A percentile compares a stretch with the other conserved stretches of the same genome.
Evolutionary conservation across 2,113 vertebrate species (phyloP).

Genomic region (Eptesicus fuscus): DNA sequence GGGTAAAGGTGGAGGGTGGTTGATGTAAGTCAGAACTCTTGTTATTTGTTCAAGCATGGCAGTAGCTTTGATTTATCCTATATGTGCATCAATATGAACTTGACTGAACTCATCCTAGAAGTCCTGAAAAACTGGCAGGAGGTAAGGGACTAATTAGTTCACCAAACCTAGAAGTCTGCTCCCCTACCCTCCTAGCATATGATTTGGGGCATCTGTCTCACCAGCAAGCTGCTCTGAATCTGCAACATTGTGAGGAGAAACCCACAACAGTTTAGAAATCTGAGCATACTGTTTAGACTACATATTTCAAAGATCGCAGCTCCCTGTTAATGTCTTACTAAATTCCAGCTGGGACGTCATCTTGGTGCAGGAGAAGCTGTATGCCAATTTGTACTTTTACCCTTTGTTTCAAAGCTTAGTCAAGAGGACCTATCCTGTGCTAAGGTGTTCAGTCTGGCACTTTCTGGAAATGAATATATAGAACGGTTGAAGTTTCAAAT

Average conservation of each 20-base stretch:
- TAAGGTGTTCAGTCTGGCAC: constrained; percentile 25
- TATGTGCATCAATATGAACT: not conserved
- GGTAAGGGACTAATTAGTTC: constrained; percentile 40
- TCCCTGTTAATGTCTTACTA: constrained; percentile 39
- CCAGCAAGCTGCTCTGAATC: constrained; percentile 18
- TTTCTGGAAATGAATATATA: constrained; percentile 32
- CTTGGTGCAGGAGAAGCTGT: constrained; percentile 24
- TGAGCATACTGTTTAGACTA: constrained; percentile 50
- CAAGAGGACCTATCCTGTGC: constrained; percentile 44
- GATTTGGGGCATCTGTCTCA: constrained; percentile 47
- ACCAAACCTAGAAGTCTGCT: constrained; percentile 2
- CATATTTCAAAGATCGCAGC: constrained; percentile 48
- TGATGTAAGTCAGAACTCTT: not conserved
- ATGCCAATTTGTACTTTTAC: constrained; percentile 47
- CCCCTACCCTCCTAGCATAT: not conserved
- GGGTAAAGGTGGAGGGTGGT: not conserved
- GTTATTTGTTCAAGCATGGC: not conserved
- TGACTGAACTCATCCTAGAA: not conserved
- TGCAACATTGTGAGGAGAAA: constrained; percentile 26
- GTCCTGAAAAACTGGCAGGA: not conserved
- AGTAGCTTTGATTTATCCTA: not conserved
- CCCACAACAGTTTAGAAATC: constrained; percentile 57
- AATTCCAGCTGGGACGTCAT: constrained; percentile 58
- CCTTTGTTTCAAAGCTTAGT: constrained; percentile 51
- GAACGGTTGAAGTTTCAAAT: constrained; percentile 18